These are phyloP conservation scores for Chrysemys picta DNA, from an alignment of 2,113 vertebrate genomes.

Conservation along the genomic window DNA sequence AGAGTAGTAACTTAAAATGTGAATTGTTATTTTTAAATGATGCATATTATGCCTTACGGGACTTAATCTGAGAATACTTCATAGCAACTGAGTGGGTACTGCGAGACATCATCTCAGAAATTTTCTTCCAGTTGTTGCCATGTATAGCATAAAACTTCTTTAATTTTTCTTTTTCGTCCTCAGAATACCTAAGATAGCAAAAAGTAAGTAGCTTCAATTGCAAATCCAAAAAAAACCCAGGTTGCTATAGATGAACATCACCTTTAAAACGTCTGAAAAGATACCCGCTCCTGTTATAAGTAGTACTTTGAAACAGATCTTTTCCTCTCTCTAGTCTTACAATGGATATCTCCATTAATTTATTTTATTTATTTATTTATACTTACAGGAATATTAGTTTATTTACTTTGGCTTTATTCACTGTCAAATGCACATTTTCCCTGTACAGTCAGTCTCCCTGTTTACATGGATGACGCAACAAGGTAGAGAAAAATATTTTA, in stretches of 20 bases:
- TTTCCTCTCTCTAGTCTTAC: not conserved
- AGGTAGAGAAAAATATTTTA: not conserved
- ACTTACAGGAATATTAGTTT: not conserved
- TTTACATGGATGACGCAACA: not conserved
- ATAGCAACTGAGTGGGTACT: constrained; percentile 74
- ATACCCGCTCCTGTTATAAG: not conserved
- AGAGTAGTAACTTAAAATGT: not conserved
- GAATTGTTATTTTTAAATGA: not conserved
- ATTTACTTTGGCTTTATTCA: not conserved
- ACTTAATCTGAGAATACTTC: constrained; percentile 79
- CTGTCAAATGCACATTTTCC: not conserved
- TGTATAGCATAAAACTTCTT: constrained; percentile 72
- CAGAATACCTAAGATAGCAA: constrained; percentile 69
- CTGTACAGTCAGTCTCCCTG: not conserved
- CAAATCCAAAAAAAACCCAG: not conserved
- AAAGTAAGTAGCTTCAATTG: not conserved
- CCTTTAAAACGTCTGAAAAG: not conserved
- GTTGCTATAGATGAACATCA: not conserved
- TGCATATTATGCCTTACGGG: constrained; percentile 42
- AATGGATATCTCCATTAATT: too few species aligned
- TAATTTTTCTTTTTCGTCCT: constrained; percentile 68
- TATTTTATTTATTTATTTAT: too few species aligned
- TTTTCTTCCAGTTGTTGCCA: constrained; percentile 81
- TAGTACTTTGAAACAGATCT: not conserved
- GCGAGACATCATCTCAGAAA: constrained; percentile 76